These are phyloP conservation scores for Cyclargus thomasi DNA, from an alignment of 1,140 invertebrate genomes.

Conservation along the genomic window DNA sequence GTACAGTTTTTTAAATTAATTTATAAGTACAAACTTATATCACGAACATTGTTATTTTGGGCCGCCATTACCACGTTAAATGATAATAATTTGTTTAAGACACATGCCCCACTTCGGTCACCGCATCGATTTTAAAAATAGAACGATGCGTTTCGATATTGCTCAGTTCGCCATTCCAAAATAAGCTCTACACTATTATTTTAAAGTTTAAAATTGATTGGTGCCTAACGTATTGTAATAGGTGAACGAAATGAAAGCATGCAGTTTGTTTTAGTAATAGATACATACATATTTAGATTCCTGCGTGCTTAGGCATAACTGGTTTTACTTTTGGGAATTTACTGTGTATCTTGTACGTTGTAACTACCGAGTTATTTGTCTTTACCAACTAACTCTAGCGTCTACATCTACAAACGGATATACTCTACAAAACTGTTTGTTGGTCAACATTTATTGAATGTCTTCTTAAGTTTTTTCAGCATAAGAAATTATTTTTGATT, in stretches of 20 bases:
- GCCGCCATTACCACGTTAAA: conserved; percentile 33
- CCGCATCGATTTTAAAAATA: conserved; percentile 69
- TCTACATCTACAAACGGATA: too few species aligned
- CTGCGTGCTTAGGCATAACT: background rate
- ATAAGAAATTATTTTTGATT: too few species aligned
- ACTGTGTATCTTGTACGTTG: background rate
- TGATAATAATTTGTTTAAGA: conserved; percentile 53
- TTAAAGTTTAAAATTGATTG: background rate
- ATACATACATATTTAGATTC: conserved; percentile 31
- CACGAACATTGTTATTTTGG: background rate
- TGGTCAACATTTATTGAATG: too few species aligned
- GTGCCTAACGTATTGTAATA: conserved; percentile 15
- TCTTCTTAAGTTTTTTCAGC: too few species aligned
- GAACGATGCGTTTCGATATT: conserved; percentile 59
- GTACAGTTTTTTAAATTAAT: too few species aligned
- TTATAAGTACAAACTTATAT: too few species aligned
- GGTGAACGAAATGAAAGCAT: conserved; percentile 48
- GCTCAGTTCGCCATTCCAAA: conserved; percentile 22
- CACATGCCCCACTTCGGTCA: conserved; percentile 57
- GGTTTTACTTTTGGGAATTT: background rate
- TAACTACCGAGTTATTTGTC: background rate
- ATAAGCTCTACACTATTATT: background rate
- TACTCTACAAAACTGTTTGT: too few species aligned
- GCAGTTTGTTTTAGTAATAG: conserved; percentile 29
- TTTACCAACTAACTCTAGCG: too few species aligned